Base-by-base conservation (phyloP, 2,797 vertebrate genomes). In the Dendrocincla tyrannina region DNA sequence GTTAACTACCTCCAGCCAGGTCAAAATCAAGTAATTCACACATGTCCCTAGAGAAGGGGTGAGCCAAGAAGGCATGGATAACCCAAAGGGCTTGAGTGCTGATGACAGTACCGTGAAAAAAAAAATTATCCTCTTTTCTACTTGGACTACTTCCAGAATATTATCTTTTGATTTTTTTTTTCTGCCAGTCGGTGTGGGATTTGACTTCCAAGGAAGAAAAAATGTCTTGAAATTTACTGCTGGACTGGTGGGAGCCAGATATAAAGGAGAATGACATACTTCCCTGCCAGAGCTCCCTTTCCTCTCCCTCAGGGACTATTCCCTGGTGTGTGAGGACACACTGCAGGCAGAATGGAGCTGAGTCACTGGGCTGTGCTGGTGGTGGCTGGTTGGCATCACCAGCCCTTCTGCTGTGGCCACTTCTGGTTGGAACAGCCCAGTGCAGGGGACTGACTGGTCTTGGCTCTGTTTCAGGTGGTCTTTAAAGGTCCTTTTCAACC, bases 1-100 rank as follows among this genome's bases (percentile, higher is more conserved):
- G 37, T 66, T 90, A 89, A 91, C 80, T 69, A 76, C 59, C 79
- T 82, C 82, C 91, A 86, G 95, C 66, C 89, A 76, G 82, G 92
- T 93, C 77, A 85, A 49, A 93, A 64, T 23, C 76, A 49, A 88
- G 75, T 47, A 32, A 85, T 72, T 88, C 50, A 50, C 74, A 44
- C 28, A 1, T 3, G 16, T 17, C 82, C 0, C 1, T 39, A 74
- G 19, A 47, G 62, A 59, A 39, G 30, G 2, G 32, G 25, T 55
- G 83, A 17, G 44, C 49, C 68, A 64, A 64, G 78, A 62, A 92
- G 68, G 50, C 30, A 6, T 1, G 13, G 41, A 28, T 62, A 17
- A 73, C 33, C 32, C 15, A 2, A 27, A 42, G 33, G 13, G 62
- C 23, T 66, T 3, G 14, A 44, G 35, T 10, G 32, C n/a, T 33